Base-by-base conservation (phyloP, 2,888 invertebrate genomes). In the Brenthis daphne region DNA sequence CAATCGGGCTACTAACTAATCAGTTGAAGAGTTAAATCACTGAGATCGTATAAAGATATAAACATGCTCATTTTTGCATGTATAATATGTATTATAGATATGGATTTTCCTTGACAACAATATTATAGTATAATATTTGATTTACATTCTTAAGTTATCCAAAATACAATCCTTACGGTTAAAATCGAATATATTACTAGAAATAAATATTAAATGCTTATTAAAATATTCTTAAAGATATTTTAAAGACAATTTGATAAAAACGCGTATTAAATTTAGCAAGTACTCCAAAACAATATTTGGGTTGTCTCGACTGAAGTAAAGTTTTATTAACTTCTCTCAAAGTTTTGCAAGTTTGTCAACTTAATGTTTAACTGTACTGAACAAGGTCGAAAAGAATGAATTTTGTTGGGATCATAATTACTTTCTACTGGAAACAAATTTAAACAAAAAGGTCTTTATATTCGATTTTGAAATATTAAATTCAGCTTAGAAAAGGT, bases 291-390 rank as follows among this genome's bases (percentile, higher is more conserved):
- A 60, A 60, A 29, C n/a, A 60, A 60, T 60, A 48, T 60, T 50
- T n/a, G 12, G 60, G n/a, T 12, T 60, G 60, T 60, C 58, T 60
- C 29, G 50, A 33, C 16, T 60, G 12, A 50, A 50, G 50, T 60
- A 60, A 60, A 60, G n/a, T 60, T 29, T 60, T n/a, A 33, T 60
- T 33, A 60, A 60, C 50, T 60, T 60, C 16, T 29, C 50, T 60
- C 12, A 16, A 60, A 56, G 50, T 29, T 57, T 57, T 43, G 16
- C 43, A 43, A 37, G 50, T 50, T 60, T 60, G 60, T 50, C 60
- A 60, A 50, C 33, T 60, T 60, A 50, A 60, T 60, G 60, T 60
- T 60, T 50, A 50, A 60, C 29, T 16, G 60, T 50, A 29, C 29
- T 29, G 50, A 60, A 29, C 29, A 50, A 50, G 33, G 33, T 50